Evolutionary conservation across 2,888 invertebrate species (phyloP).

Genomic region (Scaptomyza polygonia): DNA sequence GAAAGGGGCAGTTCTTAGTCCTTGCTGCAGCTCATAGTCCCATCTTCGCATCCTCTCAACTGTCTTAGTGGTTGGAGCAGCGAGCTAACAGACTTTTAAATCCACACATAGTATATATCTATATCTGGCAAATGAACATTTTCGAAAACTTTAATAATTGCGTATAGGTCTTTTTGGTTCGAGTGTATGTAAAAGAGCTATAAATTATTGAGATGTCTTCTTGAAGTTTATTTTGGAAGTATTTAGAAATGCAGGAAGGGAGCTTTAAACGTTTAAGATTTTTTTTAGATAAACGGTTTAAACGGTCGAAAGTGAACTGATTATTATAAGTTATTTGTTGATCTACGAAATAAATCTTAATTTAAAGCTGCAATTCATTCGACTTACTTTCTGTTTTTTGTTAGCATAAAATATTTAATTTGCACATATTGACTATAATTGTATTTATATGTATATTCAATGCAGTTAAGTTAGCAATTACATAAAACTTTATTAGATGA

Average conservation of each 20-base stretch:
- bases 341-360: no score
- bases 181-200: constrained; percentile 6
- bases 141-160: constrained; percentile 30
- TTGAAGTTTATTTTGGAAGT: not conserved
- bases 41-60: not conserved
- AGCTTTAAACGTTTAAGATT: not conserved
- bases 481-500: constrained; percentile 3
- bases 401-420: not conserved
- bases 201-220: constrained; percentile 31
- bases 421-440: not conserved
- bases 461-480: constrained; percentile 17
- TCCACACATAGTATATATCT: no score
- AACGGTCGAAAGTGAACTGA: no score
- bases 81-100: constrained; percentile 21
- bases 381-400: no score
- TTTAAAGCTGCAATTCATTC: no score
- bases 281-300: not conserved
- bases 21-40: constrained; percentile 23
- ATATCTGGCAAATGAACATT: constrained; percentile 25
- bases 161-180: constrained; percentile 1
- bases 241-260: not conserved
- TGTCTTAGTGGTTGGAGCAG: not conserved
- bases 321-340: no score
- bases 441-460: constrained; percentile 8
- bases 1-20: constrained; percentile 37